phyloP scores from a whole-genome alignment of 2,888 invertebrate genomes.

The Mantis religiosa region DNA sequence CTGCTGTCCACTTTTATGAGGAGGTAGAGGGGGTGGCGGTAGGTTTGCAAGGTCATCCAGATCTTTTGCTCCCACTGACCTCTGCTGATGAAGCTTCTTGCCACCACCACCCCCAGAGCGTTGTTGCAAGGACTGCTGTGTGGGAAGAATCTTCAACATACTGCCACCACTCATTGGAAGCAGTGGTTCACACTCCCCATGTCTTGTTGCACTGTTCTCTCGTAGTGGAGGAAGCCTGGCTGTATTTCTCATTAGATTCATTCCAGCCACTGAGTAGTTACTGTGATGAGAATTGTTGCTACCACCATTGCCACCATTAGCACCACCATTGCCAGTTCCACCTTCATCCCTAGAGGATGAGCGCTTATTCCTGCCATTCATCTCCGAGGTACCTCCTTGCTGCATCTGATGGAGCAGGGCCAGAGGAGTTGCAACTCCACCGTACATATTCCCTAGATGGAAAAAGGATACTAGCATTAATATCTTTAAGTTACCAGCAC shows the following conservation, averaged over 20 bases:
- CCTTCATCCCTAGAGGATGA: slow-evolving; percentile 34
- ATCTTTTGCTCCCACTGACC: slow-evolving; percentile 10
- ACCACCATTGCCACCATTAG: not conserved
- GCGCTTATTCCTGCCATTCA: slow-evolving; percentile 7
- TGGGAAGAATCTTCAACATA: slow-evolving; percentile 18
- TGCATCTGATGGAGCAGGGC: slow-evolving; percentile 59
- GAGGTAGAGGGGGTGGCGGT: slow-evolving; percentile 60
- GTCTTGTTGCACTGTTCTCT: slow-evolving; percentile 46
- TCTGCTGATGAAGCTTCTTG: slow-evolving; percentile 10
- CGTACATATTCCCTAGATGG: slow-evolving; percentile 49
- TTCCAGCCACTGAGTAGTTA: not conserved
- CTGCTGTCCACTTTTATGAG: slow-evolving; percentile 42
- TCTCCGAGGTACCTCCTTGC: slow-evolving; percentile 43
- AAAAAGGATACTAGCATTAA: not conserved
- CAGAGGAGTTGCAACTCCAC: slow-evolving; percentile 67
- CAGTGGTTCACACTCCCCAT: slow-evolving; percentile 59
- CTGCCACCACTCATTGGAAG: slow-evolving; percentile 40
- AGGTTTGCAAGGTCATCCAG: slow-evolving; percentile 33
- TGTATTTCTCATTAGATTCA: slow-evolving; percentile 39
- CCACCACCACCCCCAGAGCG: not conserved
- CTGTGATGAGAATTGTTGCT: not conserved
- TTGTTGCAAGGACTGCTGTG: not conserved
- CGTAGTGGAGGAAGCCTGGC: slow-evolving; percentile 54
- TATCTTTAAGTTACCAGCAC: too few relatives aligned
- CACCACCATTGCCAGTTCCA: slow-evolving; percentile 38